Base-by-base conservation (phyloP, 2,888 invertebrate genomes). In the Sthenelais limicola region DNA sequence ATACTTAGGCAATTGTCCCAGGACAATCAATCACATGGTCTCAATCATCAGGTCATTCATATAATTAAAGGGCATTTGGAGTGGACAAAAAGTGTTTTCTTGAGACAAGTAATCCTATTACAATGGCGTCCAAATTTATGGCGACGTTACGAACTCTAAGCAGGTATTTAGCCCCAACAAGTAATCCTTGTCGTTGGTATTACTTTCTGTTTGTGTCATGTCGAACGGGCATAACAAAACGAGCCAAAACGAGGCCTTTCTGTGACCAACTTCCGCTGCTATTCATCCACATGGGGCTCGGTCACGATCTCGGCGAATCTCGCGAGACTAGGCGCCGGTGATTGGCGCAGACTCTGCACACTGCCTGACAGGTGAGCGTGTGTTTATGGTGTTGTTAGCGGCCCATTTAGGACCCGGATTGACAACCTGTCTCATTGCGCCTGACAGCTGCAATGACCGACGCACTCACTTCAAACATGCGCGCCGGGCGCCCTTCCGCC, bases 341-440 rank as follows among this genome's bases (percentile, higher is more conserved):
- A 38, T 38, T 35, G 62, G 38, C 38, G 62, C 62, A 26, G 62
- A 35, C 62, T n/a, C n/a, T n/a, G n/a, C n/a, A n/a, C n/a, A n/a
- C n/a, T n/a, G n/a, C n/a, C 35, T 62, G 62, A 62, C 62, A 62
- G 62, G 62, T 9, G 62, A 62, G 43, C 62, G 62, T 62, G 62
- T 62, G 62, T 62, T 62, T 62, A 62, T 62, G 62, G 62, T 35
- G 62, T 62, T 43, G 62, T 62, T 62, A 62, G 62, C 62, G 62
- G 62, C 62, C 62, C 62, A 62, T 62, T 62, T 62, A 62, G 62
- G n/a, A 43, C 62, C 62, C 62, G 62, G 62, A 62, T 62, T 62
- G 62, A 62, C 62, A 62, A 62, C 38, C 62, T 62, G 62, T 62
- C 62, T 62, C 62, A 62, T 62, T 62, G 62, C 62, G 62, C 62